Evolutionary conservation across 2,888 invertebrate genomes (phyloP), one percentile per base, ranked within the genome.

Genomic region (Tigriopus californicus): DNA sequence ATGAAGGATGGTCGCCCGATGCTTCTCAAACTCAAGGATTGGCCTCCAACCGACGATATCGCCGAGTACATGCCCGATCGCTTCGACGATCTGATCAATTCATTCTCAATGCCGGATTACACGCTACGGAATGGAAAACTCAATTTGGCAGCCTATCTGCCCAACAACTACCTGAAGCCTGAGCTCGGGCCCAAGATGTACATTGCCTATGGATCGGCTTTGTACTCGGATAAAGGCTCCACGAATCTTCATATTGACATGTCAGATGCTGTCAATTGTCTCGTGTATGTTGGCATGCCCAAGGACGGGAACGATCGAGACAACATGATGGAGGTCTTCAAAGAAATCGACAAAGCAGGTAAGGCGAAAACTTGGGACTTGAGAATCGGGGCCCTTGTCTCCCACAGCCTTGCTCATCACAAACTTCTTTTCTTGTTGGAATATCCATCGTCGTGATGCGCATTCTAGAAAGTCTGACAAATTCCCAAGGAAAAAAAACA

Each of bases 151-250:
- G 70, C 72, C 12, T 67, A 73, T 40, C 69, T 76, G 33, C 76
- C 75, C 13, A 71, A 73, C 56, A 72, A 71, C 65, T 72, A 90
- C 72, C 90, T 92, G 11, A 80, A 86, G 24, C 95, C 95, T 0
- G 97, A 97, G 71, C 75, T 97, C 25, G 95, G 95, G 0, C 97
- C 95, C 0, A 95, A 95, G 73, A 92, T 97, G 92, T 97, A 97
- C 74, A 94, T 87, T 65, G 95, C 97, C 4, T 97, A 97, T 70
- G 95, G 95, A 44, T 86, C 87, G 22, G 85, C 88, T 1, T 68
- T 79, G 46, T 78, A 81, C 69, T 80, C 83, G 0, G 79, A 79
- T 60, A 87, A 88, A 68, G 95, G 91, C 42, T 94, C 95, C 1
- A 97, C 95, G 49, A 95, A 95, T 72, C 78, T 97, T 54, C 97